Conservation (phyloP, 53 echinoderm and acorn worm species). For the Paracentrotus lividus region DNA sequence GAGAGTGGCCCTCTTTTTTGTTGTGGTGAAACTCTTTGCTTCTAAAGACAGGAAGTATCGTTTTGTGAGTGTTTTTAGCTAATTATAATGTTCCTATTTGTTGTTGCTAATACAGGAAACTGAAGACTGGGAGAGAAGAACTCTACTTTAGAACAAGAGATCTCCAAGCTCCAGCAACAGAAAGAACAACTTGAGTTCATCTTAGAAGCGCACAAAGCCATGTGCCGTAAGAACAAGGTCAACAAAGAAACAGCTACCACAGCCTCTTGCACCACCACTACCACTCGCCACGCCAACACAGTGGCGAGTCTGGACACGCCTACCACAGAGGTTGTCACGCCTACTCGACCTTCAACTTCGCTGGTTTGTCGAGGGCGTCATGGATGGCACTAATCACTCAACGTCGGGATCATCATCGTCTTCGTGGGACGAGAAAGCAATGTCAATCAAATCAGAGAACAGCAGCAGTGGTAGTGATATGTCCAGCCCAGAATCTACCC, state of each 20-base stretch:
- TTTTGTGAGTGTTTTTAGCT: neutral
- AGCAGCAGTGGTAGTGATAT: conserved; percentile 84
- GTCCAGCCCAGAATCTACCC: conserved; percentile 87
- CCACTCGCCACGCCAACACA: conserved; percentile 78
- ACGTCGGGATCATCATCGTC: conserved; percentile 58
- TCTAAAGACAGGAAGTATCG: conserved; percentile 16
- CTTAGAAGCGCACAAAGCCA: conserved; percentile 96
- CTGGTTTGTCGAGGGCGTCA: conserved; percentile 62
- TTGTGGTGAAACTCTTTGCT: neutral
- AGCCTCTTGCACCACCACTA: conserved; percentile 66
- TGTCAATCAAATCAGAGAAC: conserved; percentile 72
- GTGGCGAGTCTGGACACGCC: conserved; percentile 93
- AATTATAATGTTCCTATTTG: neutral
- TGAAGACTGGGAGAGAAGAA: conserved; percentile 98
- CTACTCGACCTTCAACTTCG: conserved; percentile 90
- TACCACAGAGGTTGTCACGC: conserved; percentile 95
- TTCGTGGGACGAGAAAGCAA: conserved; percentile 70
- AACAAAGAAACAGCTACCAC: conserved; percentile 77
- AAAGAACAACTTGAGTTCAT: conserved; percentile 99
- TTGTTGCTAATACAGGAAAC: conserved; percentile 87
- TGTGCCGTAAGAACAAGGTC: conserved; percentile 90
- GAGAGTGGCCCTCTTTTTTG: neutral
- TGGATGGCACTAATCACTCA: conserved; percentile 61
- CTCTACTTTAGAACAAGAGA: conserved; percentile 90
- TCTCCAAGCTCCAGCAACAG: conserved; percentile 96